Evolutionary conservation across 2,888 invertebrate species (phyloP).

Genomic region (Pachycephus smyrnensis): DNA sequence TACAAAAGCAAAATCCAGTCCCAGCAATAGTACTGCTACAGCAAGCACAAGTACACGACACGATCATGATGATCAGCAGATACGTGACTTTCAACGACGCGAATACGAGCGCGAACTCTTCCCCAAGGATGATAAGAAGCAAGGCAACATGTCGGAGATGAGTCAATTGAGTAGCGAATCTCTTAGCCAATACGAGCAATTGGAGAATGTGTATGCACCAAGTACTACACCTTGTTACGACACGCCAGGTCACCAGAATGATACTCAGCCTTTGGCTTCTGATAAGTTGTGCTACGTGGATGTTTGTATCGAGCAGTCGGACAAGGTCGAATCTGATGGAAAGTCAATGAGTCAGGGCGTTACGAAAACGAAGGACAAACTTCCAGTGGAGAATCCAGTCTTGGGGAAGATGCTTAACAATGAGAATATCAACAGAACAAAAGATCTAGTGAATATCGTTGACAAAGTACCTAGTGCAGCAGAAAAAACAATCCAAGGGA

Average conservation of each 20-base stretch:
- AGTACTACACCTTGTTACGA: constrained; percentile 60
- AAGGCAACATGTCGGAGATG: constrained; percentile 48
- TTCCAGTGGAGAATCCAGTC: too few species aligned
- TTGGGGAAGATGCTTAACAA: too few species aligned
- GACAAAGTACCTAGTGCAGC: neutral
- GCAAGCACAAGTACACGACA: constrained; percentile 26
- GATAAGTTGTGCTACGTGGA: constrained; percentile 47
- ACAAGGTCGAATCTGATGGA: constrained; percentile 18
- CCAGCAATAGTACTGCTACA: constrained; percentile 11
- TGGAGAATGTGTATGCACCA: constrained; percentile 62
- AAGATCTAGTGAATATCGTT: neutral
- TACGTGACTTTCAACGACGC: constrained; percentile 39
- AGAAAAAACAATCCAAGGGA: too few species aligned
- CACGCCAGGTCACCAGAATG: constrained; percentile 55
- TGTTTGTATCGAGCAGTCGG: constrained; percentile 35
- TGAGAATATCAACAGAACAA: too few species aligned
- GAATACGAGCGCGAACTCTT: constrained; percentile 54
- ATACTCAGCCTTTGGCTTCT: constrained; percentile 33
- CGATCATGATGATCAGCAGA: constrained; percentile 35
- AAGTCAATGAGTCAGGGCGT: too few species aligned
- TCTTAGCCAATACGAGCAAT: constrained; percentile 57
- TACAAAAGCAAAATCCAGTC: constrained; percentile 50
- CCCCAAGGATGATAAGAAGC: constrained; percentile 40
- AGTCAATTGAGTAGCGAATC: constrained; percentile 61
- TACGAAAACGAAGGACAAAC: too few species aligned